Evolutionary conservation across 2,888 invertebrate species (phyloP).

Genomic region (Chirona hameri): DNA sequence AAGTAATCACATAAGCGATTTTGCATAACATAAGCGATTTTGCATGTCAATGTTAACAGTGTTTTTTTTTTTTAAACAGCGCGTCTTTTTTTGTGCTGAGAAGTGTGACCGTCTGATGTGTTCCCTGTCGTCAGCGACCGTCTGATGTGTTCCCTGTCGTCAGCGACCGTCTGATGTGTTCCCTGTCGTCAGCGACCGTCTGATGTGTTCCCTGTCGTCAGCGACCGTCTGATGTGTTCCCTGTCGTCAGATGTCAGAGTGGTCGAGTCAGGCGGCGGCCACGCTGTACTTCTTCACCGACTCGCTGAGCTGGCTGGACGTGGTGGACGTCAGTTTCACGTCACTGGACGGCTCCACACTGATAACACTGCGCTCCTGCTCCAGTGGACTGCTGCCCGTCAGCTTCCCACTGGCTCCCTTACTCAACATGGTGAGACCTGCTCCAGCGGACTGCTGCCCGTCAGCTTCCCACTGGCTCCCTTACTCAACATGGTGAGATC

Average conservation of each 20-base stretch:
- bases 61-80: too few relatives aligned
- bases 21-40: too few relatives aligned
- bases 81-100: too few relatives aligned
- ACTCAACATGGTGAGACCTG: background rate
- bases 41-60: too few relatives aligned
- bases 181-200: too few relatives aligned
- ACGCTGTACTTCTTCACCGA: conserved; percentile 4
- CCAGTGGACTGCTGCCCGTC: background rate
- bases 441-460: background rate
- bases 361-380: conserved; percentile 8
- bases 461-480: background rate
- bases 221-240: background rate
- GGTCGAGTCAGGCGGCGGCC: background rate
- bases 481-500: conserved; percentile 1
- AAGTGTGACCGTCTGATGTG: too few relatives aligned
- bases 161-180: too few relatives aligned
- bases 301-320: conserved; percentile 1
- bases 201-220: too few relatives aligned
- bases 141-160: too few relatives aligned
- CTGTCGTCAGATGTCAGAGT: conserved; percentile 1
- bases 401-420: background rate
- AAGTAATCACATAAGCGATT: too few relatives aligned
- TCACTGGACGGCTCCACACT: background rate
- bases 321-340: background rate
- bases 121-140: too few relatives aligned